A percentile compares a stretch with the other conserved stretches of the same genome.
Evolutionary conservation across 2,888 invertebrate genomes (phyloP).

Genomic region (Apodemia zela): DNA sequence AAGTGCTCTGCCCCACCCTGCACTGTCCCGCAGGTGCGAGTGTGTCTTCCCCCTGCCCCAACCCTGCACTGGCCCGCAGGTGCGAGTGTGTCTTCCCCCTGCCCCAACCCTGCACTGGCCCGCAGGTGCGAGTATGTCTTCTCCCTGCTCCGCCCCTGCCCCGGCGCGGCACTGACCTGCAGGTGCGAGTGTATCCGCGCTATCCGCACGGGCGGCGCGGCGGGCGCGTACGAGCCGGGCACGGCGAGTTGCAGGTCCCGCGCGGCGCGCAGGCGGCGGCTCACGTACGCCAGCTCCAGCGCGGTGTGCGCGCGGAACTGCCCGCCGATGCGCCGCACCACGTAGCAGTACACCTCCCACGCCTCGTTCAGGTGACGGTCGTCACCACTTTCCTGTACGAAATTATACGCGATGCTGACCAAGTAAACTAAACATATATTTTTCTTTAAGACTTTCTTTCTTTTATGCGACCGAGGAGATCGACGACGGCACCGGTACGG

Average conservation of each 20-base stretch:
- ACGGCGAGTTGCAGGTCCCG: slow-evolving; percentile 96
- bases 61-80: no score
- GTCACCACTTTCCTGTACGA: slow-evolving; percentile 85
- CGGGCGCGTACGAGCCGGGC: slow-evolving; percentile 98
- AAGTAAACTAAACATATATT: no score
- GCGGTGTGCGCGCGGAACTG: slow-evolving; percentile 94
- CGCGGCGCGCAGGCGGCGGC: slow-evolving; percentile 92
- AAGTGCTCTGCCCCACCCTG: no score
- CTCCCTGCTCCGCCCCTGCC: neutral
- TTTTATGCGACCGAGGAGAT: no score
- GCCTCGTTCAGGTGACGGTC: slow-evolving; percentile 96
- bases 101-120: no score
- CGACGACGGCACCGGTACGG: no score
- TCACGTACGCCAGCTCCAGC: slow-evolving; percentile 95
- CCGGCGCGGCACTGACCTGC: slow-evolving; percentile 82
- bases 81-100: no score
- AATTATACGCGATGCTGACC: neutral
- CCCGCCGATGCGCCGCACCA: slow-evolving; percentile 95
- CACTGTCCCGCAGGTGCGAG: no score
- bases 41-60: no score
- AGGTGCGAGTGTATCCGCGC: slow-evolving; percentile 92
- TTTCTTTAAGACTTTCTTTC: no score
- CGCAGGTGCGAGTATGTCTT: neutral
- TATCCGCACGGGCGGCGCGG: slow-evolving; percentile 91
- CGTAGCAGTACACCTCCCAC: slow-evolving; percentile 99